Conservation (phyloP, 2,113 vertebrate species). For the Pomatorhinus ruficollis region DNA sequence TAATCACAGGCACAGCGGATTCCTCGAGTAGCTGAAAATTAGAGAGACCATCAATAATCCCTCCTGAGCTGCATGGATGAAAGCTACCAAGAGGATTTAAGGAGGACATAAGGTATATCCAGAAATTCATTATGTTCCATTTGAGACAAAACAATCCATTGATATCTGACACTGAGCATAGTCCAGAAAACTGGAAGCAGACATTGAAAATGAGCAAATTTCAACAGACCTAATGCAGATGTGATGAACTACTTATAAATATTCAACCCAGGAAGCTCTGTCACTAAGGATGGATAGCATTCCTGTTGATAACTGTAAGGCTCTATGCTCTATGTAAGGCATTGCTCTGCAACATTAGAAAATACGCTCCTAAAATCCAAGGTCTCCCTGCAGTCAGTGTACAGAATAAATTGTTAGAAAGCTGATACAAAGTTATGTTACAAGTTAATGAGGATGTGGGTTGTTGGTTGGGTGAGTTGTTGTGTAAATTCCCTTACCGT, state of each 20-base stretch:
- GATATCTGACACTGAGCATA: background rate
- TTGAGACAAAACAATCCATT: background rate
- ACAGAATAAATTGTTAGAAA: too few species aligned
- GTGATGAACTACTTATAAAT: background rate
- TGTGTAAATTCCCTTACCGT: too few species aligned
- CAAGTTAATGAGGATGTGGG: too few species aligned
- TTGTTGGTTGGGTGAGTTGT: too few species aligned
- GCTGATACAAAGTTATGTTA: too few species aligned
- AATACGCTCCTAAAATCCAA: background rate
- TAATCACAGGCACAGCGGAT: background rate
- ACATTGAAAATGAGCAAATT: background rate
- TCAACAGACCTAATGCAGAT: background rate
- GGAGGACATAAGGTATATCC: background rate
- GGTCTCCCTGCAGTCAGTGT: background rate
- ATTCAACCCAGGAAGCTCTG: background rate
- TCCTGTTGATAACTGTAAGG: background rate
- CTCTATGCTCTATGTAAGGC: background rate
- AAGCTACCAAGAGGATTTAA: background rate
- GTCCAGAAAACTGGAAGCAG: background rate
- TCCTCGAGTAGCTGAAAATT: background rate
- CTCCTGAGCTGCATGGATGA: background rate
- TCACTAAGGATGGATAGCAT: background rate
- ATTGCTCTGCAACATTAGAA: constrained; percentile 13
- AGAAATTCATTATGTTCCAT: background rate
- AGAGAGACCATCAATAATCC: background rate